phyloP scores from a whole-genome alignment of 2,888 invertebrate genomes.

The Cephonodes hylas region DNA sequence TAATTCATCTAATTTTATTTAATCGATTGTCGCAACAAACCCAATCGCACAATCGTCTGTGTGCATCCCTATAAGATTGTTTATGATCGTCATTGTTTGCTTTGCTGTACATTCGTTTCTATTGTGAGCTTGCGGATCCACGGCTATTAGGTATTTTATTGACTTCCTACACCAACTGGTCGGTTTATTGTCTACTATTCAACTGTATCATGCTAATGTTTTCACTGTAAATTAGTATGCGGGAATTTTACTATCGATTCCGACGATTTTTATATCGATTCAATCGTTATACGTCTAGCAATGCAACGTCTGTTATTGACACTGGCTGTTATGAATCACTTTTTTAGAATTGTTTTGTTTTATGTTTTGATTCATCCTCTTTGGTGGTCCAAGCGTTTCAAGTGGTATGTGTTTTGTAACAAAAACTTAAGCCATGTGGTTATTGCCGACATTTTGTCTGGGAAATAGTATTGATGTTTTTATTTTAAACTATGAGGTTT shows the following conservation, averaged over 20 bases:
- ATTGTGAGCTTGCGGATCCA: conserved; percentile 47
- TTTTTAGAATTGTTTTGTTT: neutral
- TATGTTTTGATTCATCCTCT: too few relatives aligned
- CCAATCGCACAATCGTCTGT: conserved; percentile 26
- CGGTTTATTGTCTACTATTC: conserved; percentile 44
- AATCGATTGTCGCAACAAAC: neutral
- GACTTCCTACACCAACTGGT: conserved; percentile 59
- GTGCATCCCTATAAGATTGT: conserved; percentile 42
- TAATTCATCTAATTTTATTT: neutral
- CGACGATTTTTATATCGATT: too few relatives aligned
- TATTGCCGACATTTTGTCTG: neutral
- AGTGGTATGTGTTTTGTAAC: neutral
- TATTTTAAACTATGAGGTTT: neutral
- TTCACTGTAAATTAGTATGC: neutral
- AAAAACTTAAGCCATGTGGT: neutral
- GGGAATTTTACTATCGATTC: too few relatives aligned
- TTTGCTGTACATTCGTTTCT: conserved; percentile 39
- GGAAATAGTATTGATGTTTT: neutral
- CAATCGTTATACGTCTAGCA: too few relatives aligned
- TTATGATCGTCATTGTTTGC: conserved; percentile 63
- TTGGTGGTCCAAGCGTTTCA: neutral
- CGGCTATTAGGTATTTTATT: conserved; percentile 57
- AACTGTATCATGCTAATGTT: conserved; percentile 24
- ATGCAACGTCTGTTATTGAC: too few relatives aligned
- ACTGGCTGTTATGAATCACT: neutral